Percentiles rank a stretch among this genome's conserved stretches.
Evolutionary conservation across 2,113 vertebrate genomes (phyloP).

Genomic region (Acinonyx jubatus): DNA sequence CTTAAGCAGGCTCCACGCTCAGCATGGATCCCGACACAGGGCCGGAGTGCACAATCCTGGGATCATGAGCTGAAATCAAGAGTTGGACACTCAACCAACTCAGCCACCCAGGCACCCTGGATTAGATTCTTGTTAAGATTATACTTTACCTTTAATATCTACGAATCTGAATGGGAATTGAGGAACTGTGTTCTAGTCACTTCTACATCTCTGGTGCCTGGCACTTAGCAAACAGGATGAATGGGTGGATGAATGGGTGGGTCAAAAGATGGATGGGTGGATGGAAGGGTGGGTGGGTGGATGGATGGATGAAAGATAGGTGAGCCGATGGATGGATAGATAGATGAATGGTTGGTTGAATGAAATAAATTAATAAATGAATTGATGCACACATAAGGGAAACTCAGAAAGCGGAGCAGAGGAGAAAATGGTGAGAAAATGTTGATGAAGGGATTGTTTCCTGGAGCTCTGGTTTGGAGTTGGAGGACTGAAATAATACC

Average conservation of each 20-base stretch:
- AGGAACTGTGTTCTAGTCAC: background rate
- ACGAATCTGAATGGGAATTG: background rate
- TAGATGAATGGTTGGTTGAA: background rate
- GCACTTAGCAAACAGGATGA: background rate
- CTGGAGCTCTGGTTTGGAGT: background rate
- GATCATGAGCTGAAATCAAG: too few species aligned
- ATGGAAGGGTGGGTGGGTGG: rapidly evolving
- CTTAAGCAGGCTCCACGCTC: too few species aligned
- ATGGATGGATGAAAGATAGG: background rate
- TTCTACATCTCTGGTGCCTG: background rate
- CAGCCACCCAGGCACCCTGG: too few species aligned
- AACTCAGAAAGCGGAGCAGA: background rate
- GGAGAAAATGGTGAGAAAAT: background rate
- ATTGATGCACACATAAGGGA: background rate
- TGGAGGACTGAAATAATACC: background rate
- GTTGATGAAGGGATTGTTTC: background rate
- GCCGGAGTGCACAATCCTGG: too few species aligned
- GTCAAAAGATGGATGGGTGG: too few species aligned
- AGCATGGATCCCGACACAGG: too few species aligned
- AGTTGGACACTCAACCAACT: too few species aligned
- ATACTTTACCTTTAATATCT: background rate
- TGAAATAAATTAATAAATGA: background rate
- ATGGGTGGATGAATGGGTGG: background rate
- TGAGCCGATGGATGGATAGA: background rate
- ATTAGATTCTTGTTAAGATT: background rate